phyloP scores from a whole-genome alignment of 2,888 invertebrate genomes.

The Cylloceria caligata region DNA sequence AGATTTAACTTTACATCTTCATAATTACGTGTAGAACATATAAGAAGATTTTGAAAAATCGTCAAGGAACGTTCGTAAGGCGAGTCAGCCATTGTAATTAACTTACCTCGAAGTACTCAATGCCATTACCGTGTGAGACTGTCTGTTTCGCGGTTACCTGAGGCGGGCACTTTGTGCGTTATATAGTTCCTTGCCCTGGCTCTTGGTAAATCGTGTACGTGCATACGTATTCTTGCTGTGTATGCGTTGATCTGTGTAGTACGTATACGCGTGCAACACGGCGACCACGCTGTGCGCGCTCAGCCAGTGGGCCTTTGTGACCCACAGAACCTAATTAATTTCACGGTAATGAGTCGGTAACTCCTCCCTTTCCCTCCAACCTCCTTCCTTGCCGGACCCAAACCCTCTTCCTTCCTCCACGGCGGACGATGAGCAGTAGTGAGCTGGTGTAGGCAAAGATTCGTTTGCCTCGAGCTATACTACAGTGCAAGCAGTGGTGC shows the following conservation, averaged over 20 bases:
- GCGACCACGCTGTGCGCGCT: conserved; percentile 62
- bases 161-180: conserved; percentile 73
- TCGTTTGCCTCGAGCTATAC: conserved; percentile 63
- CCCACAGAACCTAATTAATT: conserved; percentile 80
- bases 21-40: background rate
- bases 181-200: conserved; percentile 70
- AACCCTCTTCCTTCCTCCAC: conserved; percentile 67
- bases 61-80: background rate
- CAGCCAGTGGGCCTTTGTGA: conserved; percentile 78
- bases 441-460: conserved; percentile 55
- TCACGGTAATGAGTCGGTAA: conserved; percentile 78
- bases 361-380: conserved; percentile 63
- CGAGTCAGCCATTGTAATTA: conserved; percentile 56
- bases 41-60: background rate
- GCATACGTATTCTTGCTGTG: conserved; percentile 35
- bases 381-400: conserved; percentile 56
- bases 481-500: conserved; percentile 36
- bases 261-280: conserved; percentile 35
- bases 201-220: conserved; percentile 31
- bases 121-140: conserved; percentile 65
- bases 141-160: conserved; percentile 66
- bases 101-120: conserved; percentile 66
- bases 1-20: too few species aligned
- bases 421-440: conserved; percentile 55
- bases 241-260: background rate